Conservation (phyloP, 2,888 invertebrate species). For the Autographa pulchrina region DNA sequence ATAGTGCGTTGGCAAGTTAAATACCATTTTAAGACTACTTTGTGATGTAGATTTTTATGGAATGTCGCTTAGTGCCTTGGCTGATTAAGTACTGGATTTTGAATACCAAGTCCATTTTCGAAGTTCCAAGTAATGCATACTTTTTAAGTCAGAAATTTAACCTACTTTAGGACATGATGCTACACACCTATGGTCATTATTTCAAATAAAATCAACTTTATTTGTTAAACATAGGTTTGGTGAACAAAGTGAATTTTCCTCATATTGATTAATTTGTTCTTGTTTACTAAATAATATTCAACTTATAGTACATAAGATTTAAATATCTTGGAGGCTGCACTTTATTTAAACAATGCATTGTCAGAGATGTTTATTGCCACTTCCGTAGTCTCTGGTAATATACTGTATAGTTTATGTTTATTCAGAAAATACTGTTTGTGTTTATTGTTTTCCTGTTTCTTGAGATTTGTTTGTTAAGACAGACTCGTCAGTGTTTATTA, state of each 20-base stretch:
- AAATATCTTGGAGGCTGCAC: neutral
- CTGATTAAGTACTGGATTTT: too few species aligned
- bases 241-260: too few species aligned
- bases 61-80: neutral
- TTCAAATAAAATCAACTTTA: too few species aligned
- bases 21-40: neutral
- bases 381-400: neutral
- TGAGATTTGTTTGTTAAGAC: neutral
- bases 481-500: neutral
- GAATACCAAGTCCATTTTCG: too few species aligned
- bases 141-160: too few species aligned
- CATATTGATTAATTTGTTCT: too few species aligned
- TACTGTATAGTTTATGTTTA: neutral
- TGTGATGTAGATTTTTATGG: neutral
- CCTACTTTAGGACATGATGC: too few species aligned
- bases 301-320: too few species aligned
- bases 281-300: too few species aligned
- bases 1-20: neutral
- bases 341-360: neutral
- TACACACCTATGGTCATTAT: too few species aligned
- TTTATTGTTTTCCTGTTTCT: slow-evolving; percentile 3
- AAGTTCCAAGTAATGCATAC: too few species aligned
- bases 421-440: neutral
- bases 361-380: neutral
- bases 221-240: too few species aligned